A percentile compares a stretch with the other conserved stretches of the same genome.
Conservation (phyloP, 2,113 vertebrate species). For the Stigmatopora nigra region DNA sequence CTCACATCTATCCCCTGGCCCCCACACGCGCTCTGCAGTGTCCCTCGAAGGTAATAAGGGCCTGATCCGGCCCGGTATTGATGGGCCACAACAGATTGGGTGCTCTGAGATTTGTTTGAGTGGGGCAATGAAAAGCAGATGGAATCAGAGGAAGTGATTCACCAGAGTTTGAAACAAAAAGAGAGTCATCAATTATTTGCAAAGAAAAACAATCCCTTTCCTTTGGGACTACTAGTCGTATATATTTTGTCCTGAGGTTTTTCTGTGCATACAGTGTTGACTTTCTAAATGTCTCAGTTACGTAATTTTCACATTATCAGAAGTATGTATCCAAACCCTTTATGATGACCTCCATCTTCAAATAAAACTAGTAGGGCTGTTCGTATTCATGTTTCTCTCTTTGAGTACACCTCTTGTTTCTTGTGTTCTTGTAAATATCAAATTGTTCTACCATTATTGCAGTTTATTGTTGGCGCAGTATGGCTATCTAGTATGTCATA, state of each 20-base stretch:
- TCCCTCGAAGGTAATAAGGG: constrained; percentile 48
- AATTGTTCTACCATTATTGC: too few relatives aligned
- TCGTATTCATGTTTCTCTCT: too few relatives aligned
- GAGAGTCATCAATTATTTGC: constrained; percentile 78
- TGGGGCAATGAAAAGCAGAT: constrained; percentile 77
- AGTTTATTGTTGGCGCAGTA: too few relatives aligned
- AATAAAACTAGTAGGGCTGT: too few relatives aligned
- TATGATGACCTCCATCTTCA: too few relatives aligned
- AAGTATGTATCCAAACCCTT: too few relatives aligned
- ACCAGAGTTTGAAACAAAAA: constrained; percentile 53
- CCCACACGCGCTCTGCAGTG: constrained; percentile 67
- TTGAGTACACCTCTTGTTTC: too few relatives aligned
- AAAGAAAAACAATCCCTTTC: constrained; percentile 79
- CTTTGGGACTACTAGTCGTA: constrained; percentile 70
- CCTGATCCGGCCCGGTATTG: constrained; percentile 44
- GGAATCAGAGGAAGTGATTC: constrained; percentile 46
- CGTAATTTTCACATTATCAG: constrained; percentile 39
- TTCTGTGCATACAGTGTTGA: constrained; percentile 62
- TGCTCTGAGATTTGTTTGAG: constrained; percentile 66
- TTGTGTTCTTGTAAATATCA: too few relatives aligned
- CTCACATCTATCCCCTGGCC: constrained; percentile 69
- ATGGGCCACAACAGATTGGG: constrained; percentile 49
- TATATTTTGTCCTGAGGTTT: constrained; percentile 75
- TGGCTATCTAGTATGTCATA: too few relatives aligned
- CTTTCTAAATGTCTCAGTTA: too few relatives aligned